These are phyloP conservation scores for Catharus ustulatus DNA, from an alignment of 2,797 vertebrate genomes.

Conservation along the genomic window DNA sequence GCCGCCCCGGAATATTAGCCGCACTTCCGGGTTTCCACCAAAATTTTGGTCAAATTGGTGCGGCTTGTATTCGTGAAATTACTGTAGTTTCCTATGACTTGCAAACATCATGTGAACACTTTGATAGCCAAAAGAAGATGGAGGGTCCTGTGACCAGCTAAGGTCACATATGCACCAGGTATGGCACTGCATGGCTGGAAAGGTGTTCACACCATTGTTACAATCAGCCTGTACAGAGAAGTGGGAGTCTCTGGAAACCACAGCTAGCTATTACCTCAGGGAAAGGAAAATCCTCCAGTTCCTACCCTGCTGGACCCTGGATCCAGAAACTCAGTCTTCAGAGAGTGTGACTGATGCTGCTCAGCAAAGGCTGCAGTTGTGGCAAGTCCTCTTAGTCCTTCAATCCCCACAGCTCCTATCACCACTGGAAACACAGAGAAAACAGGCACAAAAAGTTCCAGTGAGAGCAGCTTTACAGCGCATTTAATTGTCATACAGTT, in stretches of 20 bases:
- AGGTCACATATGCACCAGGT: too few relatives aligned
- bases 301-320: not conserved
- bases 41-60: too few relatives aligned
- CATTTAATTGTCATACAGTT: not conserved
- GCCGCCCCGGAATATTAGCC: too few relatives aligned
- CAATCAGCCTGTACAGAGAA: not conserved
- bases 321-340: rapidly evolving
- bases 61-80: too few relatives aligned
- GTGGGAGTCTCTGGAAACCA: not conserved
- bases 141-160: not conserved
- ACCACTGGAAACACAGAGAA: not conserved
- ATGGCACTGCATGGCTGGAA: not conserved
- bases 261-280: not conserved
- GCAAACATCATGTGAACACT: not conserved
- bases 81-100: not conserved
- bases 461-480: not conserved
- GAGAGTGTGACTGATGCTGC: not conserved
- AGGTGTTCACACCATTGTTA: not conserved
- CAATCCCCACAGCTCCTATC: not conserved
- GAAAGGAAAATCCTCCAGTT: not conserved
- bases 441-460: not conserved
- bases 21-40: too few relatives aligned
- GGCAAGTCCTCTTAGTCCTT: not conserved
- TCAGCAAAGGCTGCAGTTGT: not conserved
- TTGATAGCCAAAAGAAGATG: not conserved